Percentiles rank a stretch among this genome's conserved stretches.
phyloP scores from a whole-genome alignment of 1,140 invertebrate species.

The Colletes gigas region DNA sequence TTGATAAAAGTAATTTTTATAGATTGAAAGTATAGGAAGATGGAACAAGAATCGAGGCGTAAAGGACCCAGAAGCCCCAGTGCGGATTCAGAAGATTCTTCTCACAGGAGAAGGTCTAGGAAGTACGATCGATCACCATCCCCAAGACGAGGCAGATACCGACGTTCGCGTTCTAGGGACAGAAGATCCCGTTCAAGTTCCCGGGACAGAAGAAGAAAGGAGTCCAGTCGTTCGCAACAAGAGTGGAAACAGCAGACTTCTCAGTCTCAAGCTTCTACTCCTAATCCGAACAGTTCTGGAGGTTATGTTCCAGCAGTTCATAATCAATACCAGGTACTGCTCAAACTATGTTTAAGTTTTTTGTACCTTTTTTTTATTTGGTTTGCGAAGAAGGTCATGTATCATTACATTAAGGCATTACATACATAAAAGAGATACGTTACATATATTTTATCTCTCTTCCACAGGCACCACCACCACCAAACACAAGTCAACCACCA shows the following conservation, averaged over 20 bases:
- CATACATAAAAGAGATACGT: neutral
- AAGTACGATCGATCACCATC: slow-evolving; percentile 79
- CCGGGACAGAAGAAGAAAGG: slow-evolving; percentile 73
- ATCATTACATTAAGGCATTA: too few relatives aligned
- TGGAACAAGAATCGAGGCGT: slow-evolving; percentile 74
- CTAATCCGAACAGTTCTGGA: slow-evolving; percentile 59
- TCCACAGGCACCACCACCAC: slow-evolving; percentile 69
- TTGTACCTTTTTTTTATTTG: neutral
- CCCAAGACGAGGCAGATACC: slow-evolving; percentile 74
- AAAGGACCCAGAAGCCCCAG: slow-evolving; percentile 76
- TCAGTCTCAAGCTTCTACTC: slow-evolving; percentile 57
- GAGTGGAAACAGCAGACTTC: slow-evolving; percentile 72
- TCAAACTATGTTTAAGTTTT: neutral
- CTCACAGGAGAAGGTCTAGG: slow-evolving; percentile 73
- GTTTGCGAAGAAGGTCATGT: too few relatives aligned
- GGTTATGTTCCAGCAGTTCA: slow-evolving; percentile 73
- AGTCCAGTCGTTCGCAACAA: slow-evolving; percentile 63
- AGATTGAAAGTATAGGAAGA: slow-evolving; percentile 27
- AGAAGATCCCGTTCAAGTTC: slow-evolving; percentile 73
- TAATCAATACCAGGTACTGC: slow-evolving; percentile 77
- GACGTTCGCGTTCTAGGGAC: slow-evolving; percentile 75
- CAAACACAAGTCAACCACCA: slow-evolving; percentile 76
- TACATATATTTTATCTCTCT: neutral
- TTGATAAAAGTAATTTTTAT: neutral
- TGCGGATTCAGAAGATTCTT: slow-evolving; percentile 75